Evolutionary conservation across 2,888 invertebrate species (phyloP).

Genomic region (Athalia rosae): DNA sequence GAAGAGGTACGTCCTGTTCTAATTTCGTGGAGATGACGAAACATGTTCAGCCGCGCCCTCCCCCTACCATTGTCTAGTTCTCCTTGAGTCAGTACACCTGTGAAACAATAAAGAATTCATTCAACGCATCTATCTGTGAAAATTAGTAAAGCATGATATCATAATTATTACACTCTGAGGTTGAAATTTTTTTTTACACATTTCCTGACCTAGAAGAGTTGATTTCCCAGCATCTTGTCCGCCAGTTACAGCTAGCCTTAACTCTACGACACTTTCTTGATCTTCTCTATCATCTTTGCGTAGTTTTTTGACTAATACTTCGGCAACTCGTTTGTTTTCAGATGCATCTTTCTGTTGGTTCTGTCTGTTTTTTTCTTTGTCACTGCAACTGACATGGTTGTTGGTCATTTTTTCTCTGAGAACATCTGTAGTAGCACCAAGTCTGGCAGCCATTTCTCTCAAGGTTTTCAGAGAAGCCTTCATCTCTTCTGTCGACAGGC

Average conservation of each 20-base stretch:
- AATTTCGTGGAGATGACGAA: constrained; percentile 96
- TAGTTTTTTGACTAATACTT: constrained; percentile 92
- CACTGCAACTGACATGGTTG: constrained; percentile 56
- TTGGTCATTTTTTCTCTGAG: constrained; percentile 80
- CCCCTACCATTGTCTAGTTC: constrained; percentile 97
- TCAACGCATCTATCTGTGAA: not conserved
- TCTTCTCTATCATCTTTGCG: constrained; percentile 78
- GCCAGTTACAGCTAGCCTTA: constrained; percentile 94
- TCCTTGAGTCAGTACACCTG: constrained; percentile 95
- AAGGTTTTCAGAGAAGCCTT: constrained; percentile 90
- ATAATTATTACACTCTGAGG: not conserved
- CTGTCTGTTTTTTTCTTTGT: constrained; percentile 57
- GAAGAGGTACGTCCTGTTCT: constrained; percentile 95
- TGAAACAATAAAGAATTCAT: not conserved
- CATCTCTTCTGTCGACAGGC: constrained; percentile 89
- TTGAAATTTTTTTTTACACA: not conserved
- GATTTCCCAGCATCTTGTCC: constrained; percentile 98
- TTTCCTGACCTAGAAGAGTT: constrained; percentile 80
- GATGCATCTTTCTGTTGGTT: constrained; percentile 55
- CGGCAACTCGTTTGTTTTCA: constrained; percentile 82
- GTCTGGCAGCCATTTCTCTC: constrained; percentile 89
- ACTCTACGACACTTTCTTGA: constrained; percentile 88
- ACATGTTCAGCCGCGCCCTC: constrained; percentile 95
- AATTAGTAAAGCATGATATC: not conserved
- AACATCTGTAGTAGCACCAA: constrained; percentile 88